Base-by-base conservation (phyloP, 2,888 invertebrate genomes). In the Molorchus minor region DNA sequence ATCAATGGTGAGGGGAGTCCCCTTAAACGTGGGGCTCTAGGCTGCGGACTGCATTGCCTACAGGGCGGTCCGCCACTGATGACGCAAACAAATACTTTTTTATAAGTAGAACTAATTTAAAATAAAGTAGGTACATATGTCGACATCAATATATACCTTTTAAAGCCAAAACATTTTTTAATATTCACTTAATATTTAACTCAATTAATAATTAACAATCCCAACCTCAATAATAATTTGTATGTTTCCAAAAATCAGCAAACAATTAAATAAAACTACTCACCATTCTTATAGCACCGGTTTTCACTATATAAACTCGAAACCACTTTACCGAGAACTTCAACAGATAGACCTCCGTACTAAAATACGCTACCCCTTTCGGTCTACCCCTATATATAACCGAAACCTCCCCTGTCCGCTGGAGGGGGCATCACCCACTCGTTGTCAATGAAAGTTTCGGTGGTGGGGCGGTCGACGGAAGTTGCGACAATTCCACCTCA, bases 401-500 rank as follows among this genome's bases (percentile, higher is more conserved):
- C 68, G 65, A 60, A 51, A 46, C 64, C 70, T 77, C 78, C 75
- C 81, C 79, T 79, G 81, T 56, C 56, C 58, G 61, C 59, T 70
- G 63, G 66, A 54, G 55, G 57, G 66, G 56, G 66, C 19, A 60
- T 43, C 85, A 85, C 87, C 87, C 84, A 87, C 87, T 85, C 86
- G 84, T 84, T 85, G 85, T 87, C 84, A 87, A 87, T 87, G 87
- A 87, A 87, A 82, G 79, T 69, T 64, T 56, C 55, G 68, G 73
- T 72, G 70, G 76, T 75, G 77, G 79, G 79, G 77, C 71, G 60
- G 68, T 66, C 64, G 64, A 66, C 70, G 70, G 69, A 73, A 74
- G 69, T 66, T 77, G 78, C 77, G 75, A 71, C 77, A 76, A 61
- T 65, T 60, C 51, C 53, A 56, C 62, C 63, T 63, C 56, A 79